Evolutionary conservation across 1,140 invertebrate species (phyloP).

Genomic region (Brachionus sp.): DNA sequence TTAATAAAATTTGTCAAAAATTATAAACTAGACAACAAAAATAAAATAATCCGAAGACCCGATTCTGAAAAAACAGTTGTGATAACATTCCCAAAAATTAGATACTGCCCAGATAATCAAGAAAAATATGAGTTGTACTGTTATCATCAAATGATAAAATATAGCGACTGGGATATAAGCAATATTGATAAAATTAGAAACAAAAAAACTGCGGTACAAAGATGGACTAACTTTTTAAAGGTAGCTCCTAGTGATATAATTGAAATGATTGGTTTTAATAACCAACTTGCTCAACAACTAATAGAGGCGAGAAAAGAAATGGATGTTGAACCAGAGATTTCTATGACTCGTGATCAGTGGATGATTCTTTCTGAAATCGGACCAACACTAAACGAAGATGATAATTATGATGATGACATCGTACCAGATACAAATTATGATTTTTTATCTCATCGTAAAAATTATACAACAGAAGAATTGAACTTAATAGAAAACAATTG

Average conservation of each 20-base stretch:
- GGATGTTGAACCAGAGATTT: too few species aligned
- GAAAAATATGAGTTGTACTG: background rate
- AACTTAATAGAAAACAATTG: too few species aligned
- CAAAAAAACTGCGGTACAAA: background rate
- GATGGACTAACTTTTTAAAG: background rate
- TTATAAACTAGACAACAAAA: too few species aligned
- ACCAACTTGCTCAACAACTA: background rate
- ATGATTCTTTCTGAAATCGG: too few species aligned
- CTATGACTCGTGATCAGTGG: too few species aligned
- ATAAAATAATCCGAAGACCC: background rate
- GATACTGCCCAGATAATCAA: background rate
- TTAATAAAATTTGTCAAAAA: too few species aligned
- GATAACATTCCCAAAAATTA: background rate
- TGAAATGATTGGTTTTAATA: background rate
- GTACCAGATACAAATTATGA: too few species aligned
- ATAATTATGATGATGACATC: too few species aligned
- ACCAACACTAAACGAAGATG: too few species aligned
- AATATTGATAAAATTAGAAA: background rate
- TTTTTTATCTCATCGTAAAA: too few species aligned
- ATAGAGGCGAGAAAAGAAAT: too few species aligned
- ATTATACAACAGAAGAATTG: too few species aligned
- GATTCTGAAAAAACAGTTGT: background rate
- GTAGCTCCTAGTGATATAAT: background rate
- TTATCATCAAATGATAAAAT: background rate
- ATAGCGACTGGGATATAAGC: background rate